A percentile compares a stretch with the other conserved stretches of the same genome.
Evolutionary conservation across 2,888 invertebrate genomes (phyloP).

Genomic region (Metopia argyrocephala): DNA sequence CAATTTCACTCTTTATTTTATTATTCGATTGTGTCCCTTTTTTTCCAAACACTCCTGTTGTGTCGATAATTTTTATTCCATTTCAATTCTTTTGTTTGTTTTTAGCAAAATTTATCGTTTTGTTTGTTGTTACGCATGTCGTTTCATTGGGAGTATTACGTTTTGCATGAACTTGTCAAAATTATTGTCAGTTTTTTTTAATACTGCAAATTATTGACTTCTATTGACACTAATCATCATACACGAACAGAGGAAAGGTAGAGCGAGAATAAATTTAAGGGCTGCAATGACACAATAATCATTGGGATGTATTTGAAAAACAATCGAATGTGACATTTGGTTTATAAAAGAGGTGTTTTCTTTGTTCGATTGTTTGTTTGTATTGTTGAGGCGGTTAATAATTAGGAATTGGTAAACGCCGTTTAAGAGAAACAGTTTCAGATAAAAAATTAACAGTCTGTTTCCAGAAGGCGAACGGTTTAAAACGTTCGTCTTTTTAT

Average conservation of each 20-base stretch:
- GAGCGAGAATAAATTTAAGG: conserved; percentile 22
- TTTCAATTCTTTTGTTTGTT: conserved; percentile 23
- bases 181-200: conserved; percentile 46
- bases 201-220: conserved; percentile 38
- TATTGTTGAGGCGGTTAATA: too few species aligned
- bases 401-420: too few species aligned
- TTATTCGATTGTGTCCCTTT: conserved; percentile 26
- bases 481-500: too few species aligned
- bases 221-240: conserved; percentile 37
- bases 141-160: not conserved
- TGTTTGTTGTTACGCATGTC: conserved; percentile 33
- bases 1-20: conserved; percentile 19
- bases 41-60: too few species aligned
- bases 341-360: conserved; percentile 28
- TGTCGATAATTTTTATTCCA: conserved; percentile 2
- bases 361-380: too few species aligned
- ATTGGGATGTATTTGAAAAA: conserved; percentile 21
- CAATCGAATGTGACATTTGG: conserved; percentile 39
- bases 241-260: not conserved
- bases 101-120: conserved; percentile 33
- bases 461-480: too few species aligned
- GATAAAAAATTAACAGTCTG: too few species aligned
- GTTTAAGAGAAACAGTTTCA: too few species aligned
- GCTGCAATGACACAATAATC: conserved; percentile 42
- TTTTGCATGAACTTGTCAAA: conserved; percentile 41